Base-by-base conservation (phyloP, 1,140 invertebrate species). In the Papilio dardanus region DNA sequence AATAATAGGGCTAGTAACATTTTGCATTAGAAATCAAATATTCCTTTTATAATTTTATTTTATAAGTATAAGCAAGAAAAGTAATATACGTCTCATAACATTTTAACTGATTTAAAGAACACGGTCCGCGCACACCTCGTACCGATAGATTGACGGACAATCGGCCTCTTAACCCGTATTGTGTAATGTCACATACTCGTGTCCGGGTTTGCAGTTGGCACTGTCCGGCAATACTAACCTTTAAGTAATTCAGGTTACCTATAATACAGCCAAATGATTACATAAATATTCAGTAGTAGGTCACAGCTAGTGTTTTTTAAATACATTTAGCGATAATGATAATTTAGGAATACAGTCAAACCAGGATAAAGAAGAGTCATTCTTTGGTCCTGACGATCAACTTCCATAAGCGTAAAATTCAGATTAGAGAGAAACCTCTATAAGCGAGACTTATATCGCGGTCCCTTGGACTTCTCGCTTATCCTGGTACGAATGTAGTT, bases 131-230 rank as follows among this genome's bases (percentile, higher is more conserved):
- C 33, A 16, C 16, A 33, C 19, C 54, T 35, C 24, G 74, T 74
- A 73, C 21, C 46, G 42, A 68, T 21, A 65, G 76, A 74, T 77
- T 74, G 76, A 74, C 68, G 37, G 69, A 74, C 76, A 71, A 62
- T 69, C 28, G 67, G 46, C 54, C 73, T 69, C 58, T 77, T 77
- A 62, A 71, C 79, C 79, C 71, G 81, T 76, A 81, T 83, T 78
- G 75, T 79, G 77, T 79, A 76, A 77, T 76, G 77, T 79, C 80
- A 78, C 46, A 50, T 35, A 35, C 19, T 75, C 35, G 76, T 75
- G 76, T 81, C 80, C 80, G 78, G 65, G 76, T 78, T 76, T 71
- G 74, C 74, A 76, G 19, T 14, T 79, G 76, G 80, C 76, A 76
- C 35, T 14, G 33, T 67, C 33, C 31, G 33, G 10, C 54, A 28